Conservation (phyloP, 2,797 vertebrate species). For the Sebastes cheni region DNA sequence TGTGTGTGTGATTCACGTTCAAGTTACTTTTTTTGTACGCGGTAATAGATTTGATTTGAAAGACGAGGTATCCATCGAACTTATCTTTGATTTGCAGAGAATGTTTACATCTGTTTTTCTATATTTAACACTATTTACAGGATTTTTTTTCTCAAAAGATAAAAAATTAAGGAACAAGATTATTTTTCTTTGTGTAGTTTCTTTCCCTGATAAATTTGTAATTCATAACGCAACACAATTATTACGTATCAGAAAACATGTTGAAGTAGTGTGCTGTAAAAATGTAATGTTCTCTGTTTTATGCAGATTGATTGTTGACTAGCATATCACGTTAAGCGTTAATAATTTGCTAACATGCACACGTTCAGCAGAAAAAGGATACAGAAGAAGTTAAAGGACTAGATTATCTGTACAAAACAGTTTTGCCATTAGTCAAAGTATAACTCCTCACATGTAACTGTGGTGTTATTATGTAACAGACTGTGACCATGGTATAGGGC, state of each 20-base stretch:
- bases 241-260: neutral
- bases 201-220: neutral
- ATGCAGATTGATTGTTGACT: neutral
- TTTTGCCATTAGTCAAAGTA: neutral
- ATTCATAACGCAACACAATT: neutral
- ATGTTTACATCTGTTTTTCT: neutral
- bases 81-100: neutral
- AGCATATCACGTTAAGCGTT: neutral
- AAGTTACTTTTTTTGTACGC: neutral
- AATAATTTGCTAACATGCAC: neutral
- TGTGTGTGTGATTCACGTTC: neutral
- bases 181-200: neutral
- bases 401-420: neutral
- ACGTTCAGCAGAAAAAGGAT: neutral
- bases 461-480: conserved; percentile 15
- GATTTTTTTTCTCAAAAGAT: neutral
- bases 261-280: neutral
- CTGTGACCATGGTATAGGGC: neutral
- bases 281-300: neutral
- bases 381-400: neutral
- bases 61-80: neutral
- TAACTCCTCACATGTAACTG: conserved; percentile 3
- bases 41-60: neutral
- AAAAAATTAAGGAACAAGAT: neutral
- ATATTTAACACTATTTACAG: neutral